Evolutionary conservation across 2,888 invertebrate genomes (phyloP).

Genomic region (Troides aeacus): DNA sequence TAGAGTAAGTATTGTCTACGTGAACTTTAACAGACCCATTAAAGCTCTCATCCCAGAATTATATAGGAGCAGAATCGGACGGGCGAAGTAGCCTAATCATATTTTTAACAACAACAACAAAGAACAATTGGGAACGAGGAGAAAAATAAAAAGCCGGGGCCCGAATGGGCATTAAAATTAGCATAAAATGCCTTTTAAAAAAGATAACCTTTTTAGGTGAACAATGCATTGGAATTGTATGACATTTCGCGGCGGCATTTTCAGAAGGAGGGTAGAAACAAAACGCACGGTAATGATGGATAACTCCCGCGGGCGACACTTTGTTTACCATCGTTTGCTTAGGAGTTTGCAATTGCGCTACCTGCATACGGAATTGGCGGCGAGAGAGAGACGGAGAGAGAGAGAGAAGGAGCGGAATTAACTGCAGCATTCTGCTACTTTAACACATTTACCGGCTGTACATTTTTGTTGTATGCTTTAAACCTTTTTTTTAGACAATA

Average conservation of each 20-base stretch:
- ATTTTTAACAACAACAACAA: no score
- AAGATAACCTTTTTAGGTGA: constrained; percentile 26
- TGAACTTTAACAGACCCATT: no score
- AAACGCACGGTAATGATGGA: constrained; percentile 24
- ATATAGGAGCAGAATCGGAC: no score
- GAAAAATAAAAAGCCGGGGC: no score
- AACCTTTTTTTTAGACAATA: no score
- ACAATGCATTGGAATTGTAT: constrained; percentile 26
- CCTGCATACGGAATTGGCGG: constrained; percentile 24
- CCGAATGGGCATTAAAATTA: constrained; percentile 10
- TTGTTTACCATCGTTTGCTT: constrained; percentile 25
- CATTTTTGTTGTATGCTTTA: constrained; percentile 4
- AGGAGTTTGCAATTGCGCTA: constrained; percentile 26
- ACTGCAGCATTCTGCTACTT: constrained; percentile 18
- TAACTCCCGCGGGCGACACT: constrained; percentile 27
- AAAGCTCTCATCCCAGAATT: no score
- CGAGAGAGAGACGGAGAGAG: neutral
- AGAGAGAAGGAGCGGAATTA: constrained; percentile 19
- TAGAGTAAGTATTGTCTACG: no score
- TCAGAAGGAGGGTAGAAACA: constrained; percentile 15
- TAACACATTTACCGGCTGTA: constrained; percentile 14
- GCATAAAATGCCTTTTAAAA: constrained; percentile 20
- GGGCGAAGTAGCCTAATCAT: no score
- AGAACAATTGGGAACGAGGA: no score
- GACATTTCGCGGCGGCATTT: constrained; percentile 28